Base-by-base conservation (phyloP, 2,888 invertebrate genomes). In the Taenaris catops region DNA sequence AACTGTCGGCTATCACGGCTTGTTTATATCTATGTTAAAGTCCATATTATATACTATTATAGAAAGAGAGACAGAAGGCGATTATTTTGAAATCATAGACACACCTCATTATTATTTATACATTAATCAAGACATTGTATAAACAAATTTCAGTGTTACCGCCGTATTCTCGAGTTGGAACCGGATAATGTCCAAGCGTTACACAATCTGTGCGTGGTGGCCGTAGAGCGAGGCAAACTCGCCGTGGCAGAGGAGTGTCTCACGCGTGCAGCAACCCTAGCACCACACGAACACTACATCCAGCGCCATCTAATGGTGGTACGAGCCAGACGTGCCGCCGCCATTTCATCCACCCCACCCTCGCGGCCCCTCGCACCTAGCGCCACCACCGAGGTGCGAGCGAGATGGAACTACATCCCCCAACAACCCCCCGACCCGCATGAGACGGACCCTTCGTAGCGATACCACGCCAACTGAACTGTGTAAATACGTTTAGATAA, bases 161-260 rank as follows among this genome's bases (percentile, higher is more conserved):
- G 92, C 33, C 91, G 93, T 46, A 97, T 98, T 51, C 76, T 98
- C 6, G 92, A 93, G 53, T 73, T 95, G 45, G 97, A 98, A 55
- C 94, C 97, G 0, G 92, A 92, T 51, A 97, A 98, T 70, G 94
- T 96, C 44, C 98, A 98, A 81, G 98, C 97, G 0, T 88, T 96
- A 23, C 98, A 98, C 87, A 98, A 98, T 78, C 88, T 98, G 10
- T 98, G 98, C 76, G 98, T 98, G 3, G 97, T 98, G 0, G 94
- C 94, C 53, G 97, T 98, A 3, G 98, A 98, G 72, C 90, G 95
- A 18, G 97, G 97, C 4, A 92, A 94, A 55, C 87, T 98, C 12
- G 88, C 91, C n/a, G 87, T 91, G 33, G 98, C 98, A 0, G 95
- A 95, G 50, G 89, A 91, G 31, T 98, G 98, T 66, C 89, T 98